These are phyloP conservation scores for Callyntrura guangdongensis DNA, from an alignment of 2,888 invertebrate species.

Conservation along the genomic window DNA sequence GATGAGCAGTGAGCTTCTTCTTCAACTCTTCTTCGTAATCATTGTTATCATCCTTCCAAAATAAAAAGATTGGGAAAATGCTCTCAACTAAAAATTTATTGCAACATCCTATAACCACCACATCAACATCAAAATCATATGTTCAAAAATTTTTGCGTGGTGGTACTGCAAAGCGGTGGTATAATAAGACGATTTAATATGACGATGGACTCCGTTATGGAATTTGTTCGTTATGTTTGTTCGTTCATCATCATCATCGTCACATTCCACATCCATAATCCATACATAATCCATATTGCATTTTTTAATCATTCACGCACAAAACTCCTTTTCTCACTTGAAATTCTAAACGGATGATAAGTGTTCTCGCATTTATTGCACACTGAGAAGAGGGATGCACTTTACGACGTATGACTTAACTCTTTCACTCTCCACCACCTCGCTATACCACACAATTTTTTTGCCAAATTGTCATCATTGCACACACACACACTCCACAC, in stretches of 20 bases:
- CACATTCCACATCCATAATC: neutral
- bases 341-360: conserved; percentile 40
- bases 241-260: no score
- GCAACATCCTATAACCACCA: neutral
- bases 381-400: conserved; percentile 3
- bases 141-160: conserved; percentile 33
- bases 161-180: neutral
- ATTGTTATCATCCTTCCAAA: conserved; percentile 7
- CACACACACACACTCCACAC: neutral
- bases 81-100: conserved; percentile 19
- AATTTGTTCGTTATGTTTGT: no score
- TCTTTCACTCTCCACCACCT: neutral
- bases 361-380: conserved; percentile 8
- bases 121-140: neutral
- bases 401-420: conserved; percentile 19
- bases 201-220: no score
- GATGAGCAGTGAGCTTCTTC: neutral
- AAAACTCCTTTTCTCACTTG: conserved; percentile 29
- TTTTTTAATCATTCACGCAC: conserved; percentile 51
- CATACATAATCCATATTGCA: neutral
- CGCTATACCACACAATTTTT: neutral
- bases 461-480: conserved; percentile 4
- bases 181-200: no score
- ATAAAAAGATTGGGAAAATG: conserved; percentile 43
- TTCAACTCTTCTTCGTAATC: neutral